Base-by-base conservation (phyloP, 1,140 invertebrate species). In the Hirudo medicinalis region DNA sequence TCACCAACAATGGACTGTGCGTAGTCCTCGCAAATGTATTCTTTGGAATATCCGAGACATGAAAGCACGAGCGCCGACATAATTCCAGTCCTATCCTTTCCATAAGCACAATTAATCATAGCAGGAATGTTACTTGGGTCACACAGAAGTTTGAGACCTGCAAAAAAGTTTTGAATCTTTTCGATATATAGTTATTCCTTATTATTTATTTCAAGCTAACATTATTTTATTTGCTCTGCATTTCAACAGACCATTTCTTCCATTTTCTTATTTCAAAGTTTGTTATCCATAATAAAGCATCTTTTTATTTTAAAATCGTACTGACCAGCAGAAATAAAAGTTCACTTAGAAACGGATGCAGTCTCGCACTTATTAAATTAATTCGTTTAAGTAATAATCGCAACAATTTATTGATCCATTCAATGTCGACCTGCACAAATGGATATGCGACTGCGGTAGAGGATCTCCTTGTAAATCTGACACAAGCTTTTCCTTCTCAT, bases 1-100 rank as follows among this genome's bases (percentile, higher is more conserved):
- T 49, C 15, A 60, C 74, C 70, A 75, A 80, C 79, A 54, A 72
- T 67, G 36, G 79, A 79, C 36, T 72, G 36, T n/a, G 78, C 73
- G 72, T 80, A 80, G 49, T 80, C 78, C 54, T 74, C 63, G 54
- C 73, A 72, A 36, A 80, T 77, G 40, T 77, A 73, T 55, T 78
- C 76, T 54, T 76, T 76, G 6, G 78, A 72, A 71, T 76, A 74
- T 55, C 78, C 78, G 1, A 79, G 69, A 72, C 77, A 77, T 40
- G 71, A 72, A 27, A 80, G 71, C 2, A 80, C 71, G 19, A 80
- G 67, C 13, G 79, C 79, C 8, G 76, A 76, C 13, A 79, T 72
- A n/a, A 80, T 76, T n/a, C 79, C 79, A 17, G 79, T 79, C 53
- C 79, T 73, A 71, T 80, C 79, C 72, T 80, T 80, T 13, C 79